Conservation (phyloP, 64 coral and sea anemone genomes). For the Catalaphyllia jardinei region DNA sequence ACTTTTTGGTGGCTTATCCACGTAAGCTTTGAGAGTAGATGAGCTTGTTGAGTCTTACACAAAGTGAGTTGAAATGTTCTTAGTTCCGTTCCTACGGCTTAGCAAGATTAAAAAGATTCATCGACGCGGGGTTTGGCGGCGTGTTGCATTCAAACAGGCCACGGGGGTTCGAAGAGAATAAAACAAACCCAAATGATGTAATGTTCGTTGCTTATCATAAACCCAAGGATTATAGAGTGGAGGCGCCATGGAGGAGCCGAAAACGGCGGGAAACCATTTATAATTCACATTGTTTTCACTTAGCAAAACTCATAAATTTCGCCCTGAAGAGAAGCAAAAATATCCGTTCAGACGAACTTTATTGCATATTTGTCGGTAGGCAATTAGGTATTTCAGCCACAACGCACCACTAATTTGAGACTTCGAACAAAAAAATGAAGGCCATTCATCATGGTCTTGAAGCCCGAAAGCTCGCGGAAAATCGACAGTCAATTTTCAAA, state of each 20-base stretch:
- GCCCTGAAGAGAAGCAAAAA: slow-evolving; percentile 29
- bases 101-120: slow-evolving; percentile 62
- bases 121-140: slow-evolving; percentile 54
- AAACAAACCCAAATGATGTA: slow-evolving; percentile 71
- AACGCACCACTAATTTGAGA: slow-evolving; percentile 33
- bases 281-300: slow-evolving; percentile 80
- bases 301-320: slow-evolving; percentile 58
- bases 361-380: slow-evolving; percentile 46
- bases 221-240: slow-evolving; percentile 65
- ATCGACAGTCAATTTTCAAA: not conserved
- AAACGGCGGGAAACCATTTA: slow-evolving; percentile 67
- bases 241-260: slow-evolving; percentile 60
- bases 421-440: not conserved
- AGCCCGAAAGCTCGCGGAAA: not conserved
- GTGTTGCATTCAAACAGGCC: slow-evolving; percentile 71
- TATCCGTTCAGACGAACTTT: slow-evolving; percentile 44
- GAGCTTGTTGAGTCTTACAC: slow-evolving; percentile 58
- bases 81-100: slow-evolving; percentile 53
- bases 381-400: slow-evolving; percentile 39
- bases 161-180: slow-evolving; percentile 23
- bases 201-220: slow-evolving; percentile 72
- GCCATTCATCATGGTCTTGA: not conserved
- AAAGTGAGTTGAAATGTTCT: slow-evolving; percentile 30
- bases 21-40: not conserved
- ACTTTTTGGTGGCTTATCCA: not conserved